These are phyloP conservation scores for Ptilonorhynchus violaceus DNA, from an alignment of 2,113 vertebrate genomes.

Conservation along the genomic window DNA sequence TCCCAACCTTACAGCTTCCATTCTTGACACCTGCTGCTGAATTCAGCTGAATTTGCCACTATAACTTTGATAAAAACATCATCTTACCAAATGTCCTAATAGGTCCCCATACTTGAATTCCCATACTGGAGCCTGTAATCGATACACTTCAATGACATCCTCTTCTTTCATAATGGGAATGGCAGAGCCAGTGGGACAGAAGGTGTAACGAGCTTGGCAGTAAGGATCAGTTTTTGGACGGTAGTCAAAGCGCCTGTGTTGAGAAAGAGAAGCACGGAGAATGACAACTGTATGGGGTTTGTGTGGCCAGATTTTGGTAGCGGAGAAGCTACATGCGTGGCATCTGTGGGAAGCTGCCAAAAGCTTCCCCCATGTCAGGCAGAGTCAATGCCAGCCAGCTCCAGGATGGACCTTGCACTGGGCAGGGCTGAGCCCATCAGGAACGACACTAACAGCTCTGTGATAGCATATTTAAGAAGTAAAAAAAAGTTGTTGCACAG, in stretches of 20 bases:
- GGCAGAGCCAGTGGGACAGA: constrained; percentile 87
- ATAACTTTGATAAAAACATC: neutral
- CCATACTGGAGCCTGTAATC: constrained; percentile 94
- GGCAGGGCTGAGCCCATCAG: neutral
- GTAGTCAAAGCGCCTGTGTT: constrained; percentile 84
- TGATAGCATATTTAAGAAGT: neutral
- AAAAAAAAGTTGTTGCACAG: neutral
- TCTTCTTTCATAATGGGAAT: constrained; percentile 81
- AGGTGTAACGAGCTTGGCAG: constrained; percentile 91
- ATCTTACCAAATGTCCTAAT: constrained; percentile 87
- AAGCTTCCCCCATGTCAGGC: neutral
- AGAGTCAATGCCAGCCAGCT: neutral
- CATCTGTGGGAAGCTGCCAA: neutral
- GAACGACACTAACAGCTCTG: neutral
- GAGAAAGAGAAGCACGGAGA: constrained; percentile 9
- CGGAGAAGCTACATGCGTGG: neutral
- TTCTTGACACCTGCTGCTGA: neutral
- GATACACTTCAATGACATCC: constrained; percentile 87
- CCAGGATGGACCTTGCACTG: neutral
- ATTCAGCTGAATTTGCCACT: neutral
- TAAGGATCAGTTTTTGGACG: constrained; percentile 87
- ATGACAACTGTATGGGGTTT: neutral
- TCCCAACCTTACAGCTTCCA: neutral
- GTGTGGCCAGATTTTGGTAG: neutral
- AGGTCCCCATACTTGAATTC: constrained; percentile 94